These are phyloP conservation scores for Galbula dea DNA, from an alignment of 2,113 vertebrate species.

Conservation along the genomic window DNA sequence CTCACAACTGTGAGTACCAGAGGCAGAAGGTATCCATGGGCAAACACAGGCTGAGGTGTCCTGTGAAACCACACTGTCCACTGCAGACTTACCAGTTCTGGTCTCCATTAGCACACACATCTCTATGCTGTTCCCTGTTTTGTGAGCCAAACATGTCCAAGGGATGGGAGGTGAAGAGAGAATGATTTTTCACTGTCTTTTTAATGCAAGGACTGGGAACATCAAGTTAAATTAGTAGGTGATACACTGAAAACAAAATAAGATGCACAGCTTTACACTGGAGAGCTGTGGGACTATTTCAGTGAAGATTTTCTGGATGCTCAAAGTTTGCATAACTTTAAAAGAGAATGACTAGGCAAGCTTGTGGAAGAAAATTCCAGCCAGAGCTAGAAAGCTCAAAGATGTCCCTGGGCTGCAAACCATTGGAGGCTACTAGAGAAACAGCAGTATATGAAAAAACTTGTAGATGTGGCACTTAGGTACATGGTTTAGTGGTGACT, in stretches of 20 bases:
- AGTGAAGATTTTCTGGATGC: background rate
- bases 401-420: background rate
- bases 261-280: background rate
- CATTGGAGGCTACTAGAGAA: conserved; percentile 12
- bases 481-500: too few relatives aligned
- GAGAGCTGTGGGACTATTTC: background rate
- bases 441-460: background rate
- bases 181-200: conserved; percentile 58
- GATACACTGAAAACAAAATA: conserved; percentile 34
- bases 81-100: background rate
- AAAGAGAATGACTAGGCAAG: background rate
- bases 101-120: background rate
- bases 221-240: conserved; percentile 7
- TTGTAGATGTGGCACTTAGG: too few relatives aligned
- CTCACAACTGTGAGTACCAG: background rate
- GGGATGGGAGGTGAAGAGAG: conserved; percentile 33
- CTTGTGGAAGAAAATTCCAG: background rate
- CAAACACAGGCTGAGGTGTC: background rate
- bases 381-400: background rate
- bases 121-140: background rate
- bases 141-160: conserved; percentile 41
- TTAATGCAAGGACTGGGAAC: conserved; percentile 25
- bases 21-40: background rate
- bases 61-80: background rate
- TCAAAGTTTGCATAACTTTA: conserved; percentile 17